Evolutionary conservation across 2,888 invertebrate species (phyloP).

Genomic region (Amiota minor): DNA sequence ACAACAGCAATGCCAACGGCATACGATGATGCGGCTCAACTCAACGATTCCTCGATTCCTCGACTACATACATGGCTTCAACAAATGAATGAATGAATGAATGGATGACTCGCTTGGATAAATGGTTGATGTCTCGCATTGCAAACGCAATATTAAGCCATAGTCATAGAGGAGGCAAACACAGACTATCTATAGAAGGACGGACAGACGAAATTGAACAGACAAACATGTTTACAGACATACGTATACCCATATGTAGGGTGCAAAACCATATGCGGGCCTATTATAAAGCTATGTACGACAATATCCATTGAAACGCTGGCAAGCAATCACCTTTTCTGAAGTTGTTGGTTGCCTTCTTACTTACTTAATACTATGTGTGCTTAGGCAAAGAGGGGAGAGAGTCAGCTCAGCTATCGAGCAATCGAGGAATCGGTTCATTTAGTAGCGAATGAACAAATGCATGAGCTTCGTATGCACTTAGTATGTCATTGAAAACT

Average conservation of each 20-base stretch:
- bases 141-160: conserved; percentile 61
- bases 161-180: conserved; percentile 37
- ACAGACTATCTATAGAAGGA: background rate
- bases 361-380: background rate
- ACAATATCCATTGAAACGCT: background rate
- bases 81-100: conserved; percentile 12
- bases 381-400: no score
- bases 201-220: background rate
- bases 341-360: background rate
- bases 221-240: conserved; percentile 2
- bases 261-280: conserved; percentile 24
- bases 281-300: conserved; percentile 24
- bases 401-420: no score
- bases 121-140: conserved; percentile 14
- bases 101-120: conserved; percentile 13
- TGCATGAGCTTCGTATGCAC: conserved; percentile 35
- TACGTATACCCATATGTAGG: conserved; percentile 24
- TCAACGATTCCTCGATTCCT: conserved; percentile 15
- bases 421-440: no score
- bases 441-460: background rate
- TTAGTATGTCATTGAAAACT: conserved; percentile 69
- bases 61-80: conserved; percentile 23
- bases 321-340: conserved; percentile 15
- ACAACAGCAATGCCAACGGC: no score
- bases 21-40: conserved; percentile 47